Conservation (phyloP, 2,113 vertebrate genomes). For the Scartelaos histophorus region DNA sequence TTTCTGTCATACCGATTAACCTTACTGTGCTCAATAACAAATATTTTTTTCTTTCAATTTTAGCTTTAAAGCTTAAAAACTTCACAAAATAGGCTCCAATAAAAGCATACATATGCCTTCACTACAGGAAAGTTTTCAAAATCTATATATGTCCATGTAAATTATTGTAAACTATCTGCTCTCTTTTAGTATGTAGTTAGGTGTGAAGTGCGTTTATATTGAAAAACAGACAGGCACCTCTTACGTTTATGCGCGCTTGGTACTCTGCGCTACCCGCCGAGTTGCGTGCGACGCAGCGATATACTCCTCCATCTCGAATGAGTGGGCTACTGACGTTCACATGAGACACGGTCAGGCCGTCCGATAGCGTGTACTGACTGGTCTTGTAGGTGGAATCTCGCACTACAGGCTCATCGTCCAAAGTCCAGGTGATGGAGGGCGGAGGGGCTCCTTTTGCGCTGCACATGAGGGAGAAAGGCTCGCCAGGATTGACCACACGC, state of each 20-base stretch:
- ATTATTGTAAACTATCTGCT: slow-evolving; percentile 23
- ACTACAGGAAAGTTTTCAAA: background rate
- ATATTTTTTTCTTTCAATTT: background rate
- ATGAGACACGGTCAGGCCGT: slow-evolving; percentile 93
- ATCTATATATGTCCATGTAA: background rate
- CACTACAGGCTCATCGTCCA: slow-evolving; percentile 93
- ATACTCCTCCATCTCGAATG: slow-evolving; percentile 96
- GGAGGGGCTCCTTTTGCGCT: slow-evolving; percentile 94
- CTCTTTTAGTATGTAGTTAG: slow-evolving; percentile 54
- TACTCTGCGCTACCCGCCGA: slow-evolving; percentile 99
- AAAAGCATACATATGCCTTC: background rate
- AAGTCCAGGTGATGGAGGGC: slow-evolving; percentile 94
- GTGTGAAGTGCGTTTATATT: slow-evolving; percentile 84
- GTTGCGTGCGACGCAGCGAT: slow-evolving; percentile 97
- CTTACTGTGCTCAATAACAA: background rate
- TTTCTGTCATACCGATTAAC: background rate
- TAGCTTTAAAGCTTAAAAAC: background rate
- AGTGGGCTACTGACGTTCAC: slow-evolving; percentile 94
- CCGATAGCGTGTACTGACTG: slow-evolving; percentile 95
- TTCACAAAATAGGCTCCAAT: background rate
- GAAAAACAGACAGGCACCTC: slow-evolving; percentile 99
- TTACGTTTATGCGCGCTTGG: slow-evolving; percentile 99
- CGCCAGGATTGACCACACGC: slow-evolving; percentile 96
- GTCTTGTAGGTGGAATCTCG: slow-evolving; percentile 90
- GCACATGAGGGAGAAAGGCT: slow-evolving; percentile 98